Evolutionary conservation across 1,140 invertebrate species (phyloP), one percentile per base, ranked within the genome.

Genomic region (Drosophila pectinifera): DNA sequence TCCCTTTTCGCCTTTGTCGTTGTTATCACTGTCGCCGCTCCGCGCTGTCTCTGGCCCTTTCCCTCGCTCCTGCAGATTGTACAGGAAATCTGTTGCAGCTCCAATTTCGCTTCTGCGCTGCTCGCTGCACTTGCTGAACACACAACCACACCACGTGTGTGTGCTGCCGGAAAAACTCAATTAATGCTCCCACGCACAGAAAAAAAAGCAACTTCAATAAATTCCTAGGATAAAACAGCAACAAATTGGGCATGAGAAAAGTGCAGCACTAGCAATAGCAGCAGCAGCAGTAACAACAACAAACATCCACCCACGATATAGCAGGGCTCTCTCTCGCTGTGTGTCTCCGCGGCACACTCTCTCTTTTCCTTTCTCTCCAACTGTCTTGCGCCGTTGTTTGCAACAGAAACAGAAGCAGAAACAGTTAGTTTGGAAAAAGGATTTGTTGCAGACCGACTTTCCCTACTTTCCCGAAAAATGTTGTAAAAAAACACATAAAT

Each of bases 61-160:
- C 22, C 13, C 42, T 73, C 45, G 73, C 36, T 77, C 67, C 78
- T 61, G 78, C 78, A 74, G 73, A 82, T 82, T 88, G 74, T 78
- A 79, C 83, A 88, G 83, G 83, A 89, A 88, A 89, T 88, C 84
- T 88, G 81, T 86, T 85, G 81, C 81, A 86, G 81, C 74, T 78
- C 63, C 73, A 68, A 80, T 82, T 78, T 81, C 73, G 83, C 86
- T 86, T 89, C 83, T 88, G 83, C 84, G 80, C 86, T 68, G 78
- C 80, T 64, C 22, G 69, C 64, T 86, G 83, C 82, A 85, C 79
- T 82, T 88, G 79, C 74, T 26, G 26, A 42, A 46, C 63, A 55
- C 51, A 51, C 53, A 53, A 39, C 24, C 49, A 65, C 46, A 36
- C 63, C 46, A 58, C 43, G 24, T 45, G 49, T 59, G 22, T 39